These are phyloP conservation scores for Blastobasis lacticolella DNA, from an alignment of 2,888 invertebrate genomes.

Conservation along the genomic window DNA sequence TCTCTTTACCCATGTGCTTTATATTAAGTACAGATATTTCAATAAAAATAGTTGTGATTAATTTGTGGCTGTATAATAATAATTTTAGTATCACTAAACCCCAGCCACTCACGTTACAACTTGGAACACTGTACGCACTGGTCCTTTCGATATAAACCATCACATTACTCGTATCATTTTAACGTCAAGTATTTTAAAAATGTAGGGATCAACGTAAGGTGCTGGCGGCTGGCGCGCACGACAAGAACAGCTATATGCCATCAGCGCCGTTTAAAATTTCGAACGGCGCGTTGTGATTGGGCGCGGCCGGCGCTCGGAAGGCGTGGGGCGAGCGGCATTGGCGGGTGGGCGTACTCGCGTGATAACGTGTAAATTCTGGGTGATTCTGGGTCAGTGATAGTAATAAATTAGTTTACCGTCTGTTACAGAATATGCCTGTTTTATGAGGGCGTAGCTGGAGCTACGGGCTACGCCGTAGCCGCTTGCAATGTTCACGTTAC, in stretches of 20 bases:
- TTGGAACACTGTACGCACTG: too few species aligned
- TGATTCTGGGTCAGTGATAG: conserved; percentile 40
- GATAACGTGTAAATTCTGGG: conserved; percentile 43
- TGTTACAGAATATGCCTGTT: conserved; percentile 41
- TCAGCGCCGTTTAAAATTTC: conserved; percentile 48
- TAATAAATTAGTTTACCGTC: conserved; percentile 48
- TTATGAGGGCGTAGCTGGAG: conserved; percentile 28
- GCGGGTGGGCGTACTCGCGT: conserved; percentile 56
- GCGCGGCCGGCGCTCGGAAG: conserved; percentile 44
- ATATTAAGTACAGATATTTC: too few species aligned
- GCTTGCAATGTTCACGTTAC: not conserved
- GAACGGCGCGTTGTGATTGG: conserved; percentile 60
- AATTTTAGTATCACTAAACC: too few species aligned
- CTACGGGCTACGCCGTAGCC: conserved; percentile 51
- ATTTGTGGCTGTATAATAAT: too few species aligned
- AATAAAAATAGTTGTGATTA: too few species aligned
- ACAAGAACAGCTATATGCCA: conserved; percentile 51
- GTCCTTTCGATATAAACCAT: too few species aligned
- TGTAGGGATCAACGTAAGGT: too few species aligned
- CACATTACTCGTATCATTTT: not conserved
- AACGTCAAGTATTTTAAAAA: not conserved
- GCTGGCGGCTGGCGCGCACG: conserved; percentile 28
- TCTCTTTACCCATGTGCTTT: conserved; percentile 17
- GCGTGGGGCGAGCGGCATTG: conserved; percentile 53
- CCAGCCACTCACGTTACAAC: too few species aligned